phyloP scores from a whole-genome alignment of 2,797 vertebrate species.

The Synanceia verrucosa region DNA sequence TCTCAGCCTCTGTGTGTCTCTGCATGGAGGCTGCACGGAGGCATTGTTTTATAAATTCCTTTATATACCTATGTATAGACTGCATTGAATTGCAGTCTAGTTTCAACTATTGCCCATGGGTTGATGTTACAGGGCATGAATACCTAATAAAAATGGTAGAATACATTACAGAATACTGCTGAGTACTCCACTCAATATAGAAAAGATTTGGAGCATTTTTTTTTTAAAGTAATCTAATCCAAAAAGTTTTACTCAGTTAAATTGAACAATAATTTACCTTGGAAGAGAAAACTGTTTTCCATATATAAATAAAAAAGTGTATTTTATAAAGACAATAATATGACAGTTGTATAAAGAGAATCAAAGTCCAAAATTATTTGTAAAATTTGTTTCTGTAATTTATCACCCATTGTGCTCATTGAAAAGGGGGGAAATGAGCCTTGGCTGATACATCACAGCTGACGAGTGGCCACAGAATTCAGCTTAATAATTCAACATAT shows the following conservation, averaged over 20 bases:
- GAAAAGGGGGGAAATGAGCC: no score
- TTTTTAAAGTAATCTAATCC: not conserved
- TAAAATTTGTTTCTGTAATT: no score
- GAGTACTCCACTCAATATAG: no score
- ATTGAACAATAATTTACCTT: not conserved
- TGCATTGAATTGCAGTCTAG: slow-evolving; percentile 1
- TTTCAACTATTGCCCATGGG: not conserved
- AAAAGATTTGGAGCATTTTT: no score
- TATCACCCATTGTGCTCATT: no score
- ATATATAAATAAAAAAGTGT: not conserved
- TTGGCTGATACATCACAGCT: no score
- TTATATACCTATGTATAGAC: no score
- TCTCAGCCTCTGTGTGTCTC: slow-evolving; percentile 28
- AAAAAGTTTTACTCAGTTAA: not conserved
- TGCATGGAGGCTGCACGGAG: slow-evolving; percentile 3
- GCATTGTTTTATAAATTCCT: not conserved
- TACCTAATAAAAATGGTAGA: not conserved
- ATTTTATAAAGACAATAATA: not conserved
- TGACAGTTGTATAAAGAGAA: no score
- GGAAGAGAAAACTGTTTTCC: not conserved
- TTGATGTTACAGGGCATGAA: not conserved
- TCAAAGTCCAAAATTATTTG: no score
- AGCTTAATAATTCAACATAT: no score
- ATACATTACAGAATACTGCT: not conserved
- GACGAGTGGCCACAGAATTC: no score